Percentiles rank a stretch among this genome's conserved stretches.
Conservation (phyloP, 2,797 vertebrate genomes). For the Cirrhinus mrigala region DNA sequence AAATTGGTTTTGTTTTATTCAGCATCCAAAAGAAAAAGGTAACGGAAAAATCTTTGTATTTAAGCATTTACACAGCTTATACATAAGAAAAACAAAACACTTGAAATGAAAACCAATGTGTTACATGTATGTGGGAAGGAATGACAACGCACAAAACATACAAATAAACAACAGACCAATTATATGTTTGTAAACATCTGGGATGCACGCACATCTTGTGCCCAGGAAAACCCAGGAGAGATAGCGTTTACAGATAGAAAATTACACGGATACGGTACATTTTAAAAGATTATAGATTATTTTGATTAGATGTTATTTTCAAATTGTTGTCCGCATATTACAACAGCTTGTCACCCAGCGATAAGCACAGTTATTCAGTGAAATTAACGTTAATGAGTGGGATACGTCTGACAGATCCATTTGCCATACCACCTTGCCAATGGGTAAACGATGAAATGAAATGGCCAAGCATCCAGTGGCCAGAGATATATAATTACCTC, state of each 20-base stretch:
- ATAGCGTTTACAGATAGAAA: neutral
- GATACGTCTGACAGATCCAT: neutral
- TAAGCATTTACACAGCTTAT: too few relatives aligned
- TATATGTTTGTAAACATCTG: neutral
- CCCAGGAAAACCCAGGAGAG: neutral
- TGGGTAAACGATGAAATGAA: neutral
- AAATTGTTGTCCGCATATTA: neutral
- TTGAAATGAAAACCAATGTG: too few relatives aligned
- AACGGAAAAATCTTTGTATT: too few relatives aligned
- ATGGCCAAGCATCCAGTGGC: constrained; percentile 10
- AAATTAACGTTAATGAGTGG: neutral
- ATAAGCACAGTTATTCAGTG: neutral
- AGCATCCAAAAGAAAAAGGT: too few relatives aligned
- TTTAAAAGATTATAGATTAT: neutral
- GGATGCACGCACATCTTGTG: neutral
- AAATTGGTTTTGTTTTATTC: too few relatives aligned
- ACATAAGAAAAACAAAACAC: too few relatives aligned
- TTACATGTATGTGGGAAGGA: too few relatives aligned
- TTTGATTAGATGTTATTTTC: neutral
- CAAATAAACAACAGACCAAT: too few relatives aligned
- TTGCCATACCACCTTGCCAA: neutral
- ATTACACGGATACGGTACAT: neutral
- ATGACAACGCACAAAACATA: too few relatives aligned
- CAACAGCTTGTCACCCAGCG: neutral
- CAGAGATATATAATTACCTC: neutral